These are phyloP conservation scores for Petrolisthes cinctipes DNA, from an alignment of 2,888 invertebrate genomes.

Conservation along the genomic window DNA sequence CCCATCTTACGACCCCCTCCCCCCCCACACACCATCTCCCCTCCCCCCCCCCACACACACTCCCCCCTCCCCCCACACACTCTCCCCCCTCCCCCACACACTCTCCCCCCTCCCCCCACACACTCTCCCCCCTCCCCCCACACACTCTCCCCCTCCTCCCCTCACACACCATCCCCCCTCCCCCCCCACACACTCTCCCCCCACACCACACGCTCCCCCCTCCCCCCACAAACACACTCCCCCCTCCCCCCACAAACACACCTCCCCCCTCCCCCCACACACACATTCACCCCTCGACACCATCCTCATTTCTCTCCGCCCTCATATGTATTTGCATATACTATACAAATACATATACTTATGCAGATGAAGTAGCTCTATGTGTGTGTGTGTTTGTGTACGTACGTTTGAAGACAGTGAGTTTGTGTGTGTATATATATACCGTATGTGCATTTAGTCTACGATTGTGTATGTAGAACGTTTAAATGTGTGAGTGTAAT, in stretches of 20 bases:
- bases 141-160: not conserved
- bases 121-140: not conserved
- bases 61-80: not conserved
- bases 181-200: not conserved
- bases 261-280: not conserved
- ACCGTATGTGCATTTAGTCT: too few relatives aligned
- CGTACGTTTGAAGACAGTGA: not conserved
- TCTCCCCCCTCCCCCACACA: not conserved
- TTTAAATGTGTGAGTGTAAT: too few relatives aligned
- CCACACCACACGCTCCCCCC: not conserved
- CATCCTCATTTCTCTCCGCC: conserved; percentile 25
- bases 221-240: not conserved
- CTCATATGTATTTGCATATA: conserved; percentile 43
- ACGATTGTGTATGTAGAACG: too few relatives aligned
- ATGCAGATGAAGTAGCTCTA: not conserved
- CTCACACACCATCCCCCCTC: not conserved
- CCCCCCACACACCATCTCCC: not conserved
- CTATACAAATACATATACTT: conserved; percentile 4
- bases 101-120: not conserved
- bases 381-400: conserved; percentile 31
- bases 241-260: not conserved
- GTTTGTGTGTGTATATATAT: not conserved
- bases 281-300: not conserved
- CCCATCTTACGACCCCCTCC: not conserved
- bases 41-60: not conserved